phyloP scores from a whole-genome alignment of 35 echinoderm and acorn worm species.

The Patiria miniata region DNA sequence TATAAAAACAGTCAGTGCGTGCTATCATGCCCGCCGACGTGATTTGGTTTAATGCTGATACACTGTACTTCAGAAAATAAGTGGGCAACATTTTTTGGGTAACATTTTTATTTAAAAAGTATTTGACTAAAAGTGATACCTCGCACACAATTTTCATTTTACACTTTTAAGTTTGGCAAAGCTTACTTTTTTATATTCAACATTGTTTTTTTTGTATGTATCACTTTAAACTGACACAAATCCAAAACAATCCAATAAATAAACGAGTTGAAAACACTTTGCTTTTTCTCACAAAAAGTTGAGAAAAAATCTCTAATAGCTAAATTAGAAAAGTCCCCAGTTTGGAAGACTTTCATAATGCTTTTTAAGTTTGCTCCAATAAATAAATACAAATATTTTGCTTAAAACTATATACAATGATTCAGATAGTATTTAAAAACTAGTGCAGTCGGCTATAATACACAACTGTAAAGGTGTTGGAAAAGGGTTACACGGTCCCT shows the following conservation, averaged over 20 bases:
- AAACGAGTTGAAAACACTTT: background rate
- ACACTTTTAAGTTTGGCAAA: background rate
- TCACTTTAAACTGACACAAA: background rate
- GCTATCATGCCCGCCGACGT: too few species aligned
- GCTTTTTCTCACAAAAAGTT: too few species aligned
- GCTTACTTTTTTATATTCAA: background rate
- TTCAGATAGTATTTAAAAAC: conserved; percentile 17
- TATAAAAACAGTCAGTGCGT: too few species aligned
- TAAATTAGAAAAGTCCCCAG: background rate
- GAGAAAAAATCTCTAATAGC: too few species aligned
- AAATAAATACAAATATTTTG: conserved; percentile 29
- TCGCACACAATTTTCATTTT: background rate
- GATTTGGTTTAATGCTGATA: too few species aligned
- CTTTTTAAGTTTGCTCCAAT: conserved; percentile 9
- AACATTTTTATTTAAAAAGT: too few species aligned
- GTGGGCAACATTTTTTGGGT: too few species aligned
- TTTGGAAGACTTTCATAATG: background rate
- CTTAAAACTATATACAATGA: conserved; percentile 18
- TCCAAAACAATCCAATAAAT: conserved; percentile 23
- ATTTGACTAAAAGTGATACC: background rate
- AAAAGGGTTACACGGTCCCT: too few species aligned
- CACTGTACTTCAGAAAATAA: too few species aligned
- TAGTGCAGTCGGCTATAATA: background rate
- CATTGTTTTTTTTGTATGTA: background rate
- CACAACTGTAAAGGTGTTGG: background rate